Evolutionary conservation across 2,113 vertebrate genomes (phyloP).

Genomic region (Tursiops truncatus): DNA sequence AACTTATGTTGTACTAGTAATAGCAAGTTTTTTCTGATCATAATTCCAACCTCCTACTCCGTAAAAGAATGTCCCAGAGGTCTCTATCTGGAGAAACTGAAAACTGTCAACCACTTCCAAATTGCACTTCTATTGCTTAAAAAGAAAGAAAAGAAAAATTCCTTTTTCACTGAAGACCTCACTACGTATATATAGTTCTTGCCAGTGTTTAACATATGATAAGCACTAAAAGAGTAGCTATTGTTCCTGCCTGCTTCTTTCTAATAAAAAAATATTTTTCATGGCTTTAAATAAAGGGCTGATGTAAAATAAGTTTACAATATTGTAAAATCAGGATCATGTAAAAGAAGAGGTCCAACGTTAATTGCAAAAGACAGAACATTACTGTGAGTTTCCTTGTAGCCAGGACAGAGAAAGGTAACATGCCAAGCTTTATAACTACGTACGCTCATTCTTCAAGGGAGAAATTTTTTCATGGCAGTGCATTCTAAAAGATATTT

Average conservation of each 20-base stretch:
- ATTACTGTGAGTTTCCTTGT: not conserved
- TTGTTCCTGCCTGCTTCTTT: not conserved
- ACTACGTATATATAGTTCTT: not conserved
- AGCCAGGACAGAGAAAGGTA: conserved; percentile 44
- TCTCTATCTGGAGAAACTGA: not conserved
- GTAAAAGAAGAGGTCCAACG: not conserved
- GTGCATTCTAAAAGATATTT: not conserved
- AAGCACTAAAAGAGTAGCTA: not conserved
- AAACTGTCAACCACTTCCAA: not conserved
- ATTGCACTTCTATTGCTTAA: not conserved
- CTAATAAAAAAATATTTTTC: not conserved
- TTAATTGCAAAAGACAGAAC: conserved; percentile 2
- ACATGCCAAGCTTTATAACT: not conserved
- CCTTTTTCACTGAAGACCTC: not conserved
- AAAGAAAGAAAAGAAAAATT: conserved; percentile 7
- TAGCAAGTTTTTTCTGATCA: not conserved
- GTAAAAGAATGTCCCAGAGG: not conserved
- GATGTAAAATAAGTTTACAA: not conserved
- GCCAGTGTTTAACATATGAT: not conserved
- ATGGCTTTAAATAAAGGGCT: not conserved
- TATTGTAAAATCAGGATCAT: not conserved
- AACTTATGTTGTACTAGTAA: not conserved
- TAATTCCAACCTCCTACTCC: not conserved
- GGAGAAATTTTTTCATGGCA: not conserved
- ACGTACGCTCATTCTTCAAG: not conserved